phyloP scores from a whole-genome alignment of 2,797 vertebrate genomes.

The Pagetopsis macropterus region DNA sequence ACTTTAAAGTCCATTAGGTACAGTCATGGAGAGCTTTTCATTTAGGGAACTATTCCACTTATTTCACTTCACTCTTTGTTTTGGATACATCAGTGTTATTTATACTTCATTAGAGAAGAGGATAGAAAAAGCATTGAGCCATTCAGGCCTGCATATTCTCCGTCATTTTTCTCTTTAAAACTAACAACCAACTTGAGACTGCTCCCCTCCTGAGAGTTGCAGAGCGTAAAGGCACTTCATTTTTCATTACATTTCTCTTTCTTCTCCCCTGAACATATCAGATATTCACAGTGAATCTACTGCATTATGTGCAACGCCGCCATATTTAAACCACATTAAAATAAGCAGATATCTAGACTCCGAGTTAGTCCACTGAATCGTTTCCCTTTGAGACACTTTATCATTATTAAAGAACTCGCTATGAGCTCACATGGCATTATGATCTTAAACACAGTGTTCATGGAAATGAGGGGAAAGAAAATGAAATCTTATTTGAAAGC shows the following conservation, averaged over 20 bases:
- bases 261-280: constrained; percentile 13
- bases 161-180: constrained; percentile 4
- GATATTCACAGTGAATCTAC: constrained; percentile 12
- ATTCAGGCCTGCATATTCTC: neutral
- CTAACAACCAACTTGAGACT: neutral
- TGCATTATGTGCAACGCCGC: neutral
- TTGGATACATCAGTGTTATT: neutral
- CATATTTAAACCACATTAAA: constrained; percentile 23
- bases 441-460: constrained; percentile 6
- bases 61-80: constrained; percentile 7
- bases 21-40: constrained; percentile 11
- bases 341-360: constrained; percentile 9
- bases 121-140: neutral
- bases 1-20: constrained; percentile 5
- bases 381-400: constrained; percentile 7
- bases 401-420: constrained; percentile 10
- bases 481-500: constrained; percentile 7
- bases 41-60: neutral
- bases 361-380: neutral
- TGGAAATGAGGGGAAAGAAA: constrained; percentile 18
- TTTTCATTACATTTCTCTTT: constrained; percentile 20
- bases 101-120: neutral
- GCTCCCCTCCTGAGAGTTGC: neutral
- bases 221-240: constrained; percentile 13
- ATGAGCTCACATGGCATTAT: constrained; percentile 7